Evolutionary conservation across 2,797 vertebrate genomes (phyloP).

Genomic region (Brotogeris chrysoptera): DNA sequence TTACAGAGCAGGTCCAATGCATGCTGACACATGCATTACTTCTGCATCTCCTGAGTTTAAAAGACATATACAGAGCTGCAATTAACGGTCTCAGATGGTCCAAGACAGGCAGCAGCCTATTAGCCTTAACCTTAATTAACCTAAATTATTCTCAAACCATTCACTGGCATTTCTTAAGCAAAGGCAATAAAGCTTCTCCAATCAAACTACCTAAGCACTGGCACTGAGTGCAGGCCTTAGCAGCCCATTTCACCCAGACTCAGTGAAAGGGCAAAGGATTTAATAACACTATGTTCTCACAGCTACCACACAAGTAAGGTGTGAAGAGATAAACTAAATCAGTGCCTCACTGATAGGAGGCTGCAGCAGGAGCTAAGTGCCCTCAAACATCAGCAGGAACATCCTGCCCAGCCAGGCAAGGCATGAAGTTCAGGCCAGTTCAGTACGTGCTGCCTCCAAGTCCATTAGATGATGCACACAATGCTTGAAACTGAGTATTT

Average conservation of each 20-base stretch:
- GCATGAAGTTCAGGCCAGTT: neutral
- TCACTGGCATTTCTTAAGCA: neutral
- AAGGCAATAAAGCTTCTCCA: neutral
- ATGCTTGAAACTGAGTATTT: neutral
- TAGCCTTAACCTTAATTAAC: neutral
- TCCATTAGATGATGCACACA: neutral
- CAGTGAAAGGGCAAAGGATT: neutral
- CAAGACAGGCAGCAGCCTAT: neutral
- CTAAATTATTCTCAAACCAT: neutral
- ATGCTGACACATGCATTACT: neutral
- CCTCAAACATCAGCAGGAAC: neutral
- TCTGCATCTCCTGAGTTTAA: neutral
- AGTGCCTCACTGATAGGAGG: neutral
- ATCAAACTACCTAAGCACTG: neutral
- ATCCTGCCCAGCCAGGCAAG: neutral
- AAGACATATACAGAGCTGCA: neutral
- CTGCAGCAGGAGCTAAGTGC: neutral
- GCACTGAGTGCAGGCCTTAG: neutral
- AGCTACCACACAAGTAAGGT: neutral
- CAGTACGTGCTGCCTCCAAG: accelerated
- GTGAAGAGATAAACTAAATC: neutral
- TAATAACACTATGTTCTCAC: neutral
- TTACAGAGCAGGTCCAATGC: neutral
- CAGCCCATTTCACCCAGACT: neutral
- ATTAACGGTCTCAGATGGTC: neutral